Evolutionary conservation across 2,797 vertebrate genomes (phyloP).

Genomic region (Neoniphon sammara): DNA sequence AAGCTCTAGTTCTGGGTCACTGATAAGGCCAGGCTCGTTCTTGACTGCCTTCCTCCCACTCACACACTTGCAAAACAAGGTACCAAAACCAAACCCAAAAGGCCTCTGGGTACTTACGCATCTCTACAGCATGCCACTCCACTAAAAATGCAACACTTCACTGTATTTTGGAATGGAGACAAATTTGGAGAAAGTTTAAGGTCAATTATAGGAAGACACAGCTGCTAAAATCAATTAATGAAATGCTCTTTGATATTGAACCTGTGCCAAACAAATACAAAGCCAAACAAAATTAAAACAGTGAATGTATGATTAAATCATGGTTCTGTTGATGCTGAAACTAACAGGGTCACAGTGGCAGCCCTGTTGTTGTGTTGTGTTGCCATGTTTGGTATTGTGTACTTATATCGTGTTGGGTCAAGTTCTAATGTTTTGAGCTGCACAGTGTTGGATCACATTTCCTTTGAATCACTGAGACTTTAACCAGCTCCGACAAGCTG

Average conservation of each 20-base stretch:
- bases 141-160: conserved; percentile 12
- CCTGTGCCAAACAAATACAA: background rate
- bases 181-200: background rate
- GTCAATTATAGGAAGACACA: background rate
- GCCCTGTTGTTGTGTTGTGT: background rate
- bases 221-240: background rate
- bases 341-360: background rate
- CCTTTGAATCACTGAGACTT: conserved; percentile 58
- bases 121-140: background rate
- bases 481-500: conserved; percentile 63
- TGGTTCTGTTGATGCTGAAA: background rate
- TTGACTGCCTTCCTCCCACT: conserved; percentile 57
- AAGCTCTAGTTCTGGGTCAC: conserved; percentile 64
- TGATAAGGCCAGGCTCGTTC: conserved; percentile 75
- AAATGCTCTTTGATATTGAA: background rate
- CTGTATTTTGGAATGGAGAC: background rate
- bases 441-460: conserved; percentile 44
- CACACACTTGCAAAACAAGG: conserved; percentile 51
- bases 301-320: background rate
- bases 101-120: background rate
- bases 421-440: conserved; percentile 7
- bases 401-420: conserved; percentile 11
- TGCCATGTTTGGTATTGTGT: background rate
- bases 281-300: background rate
- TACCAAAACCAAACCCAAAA: conserved; percentile 26